These are phyloP conservation scores for Acropora tenuis DNA, from an alignment of 64 coral and sea anemone species.

Conservation along the genomic window DNA sequence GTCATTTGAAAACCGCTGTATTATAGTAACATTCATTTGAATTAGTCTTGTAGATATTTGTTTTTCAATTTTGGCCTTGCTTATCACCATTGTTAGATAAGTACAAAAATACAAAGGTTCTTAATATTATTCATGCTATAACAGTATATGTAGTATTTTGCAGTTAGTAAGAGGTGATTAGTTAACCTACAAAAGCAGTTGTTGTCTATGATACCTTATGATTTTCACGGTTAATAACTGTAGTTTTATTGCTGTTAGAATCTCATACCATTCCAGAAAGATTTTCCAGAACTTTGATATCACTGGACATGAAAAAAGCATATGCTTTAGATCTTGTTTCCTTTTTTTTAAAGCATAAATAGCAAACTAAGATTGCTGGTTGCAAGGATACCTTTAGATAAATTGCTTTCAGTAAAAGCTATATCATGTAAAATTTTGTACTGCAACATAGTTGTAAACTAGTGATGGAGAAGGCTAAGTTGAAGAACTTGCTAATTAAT, in stretches of 20 bases:
- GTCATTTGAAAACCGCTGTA: too few relatives aligned
- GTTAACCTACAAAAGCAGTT: too few relatives aligned
- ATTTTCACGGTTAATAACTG: neutral
- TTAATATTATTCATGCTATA: neutral
- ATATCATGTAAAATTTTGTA: neutral
- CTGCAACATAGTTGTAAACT: neutral
- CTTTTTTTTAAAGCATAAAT: neutral
- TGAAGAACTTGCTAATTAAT: neutral
- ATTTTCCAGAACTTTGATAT: neutral
- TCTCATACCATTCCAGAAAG: neutral
- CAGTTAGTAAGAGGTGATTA: too few relatives aligned
- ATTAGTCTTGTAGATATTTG: conserved; percentile 1
- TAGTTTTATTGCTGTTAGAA: neutral
- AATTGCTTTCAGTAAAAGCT: neutral
- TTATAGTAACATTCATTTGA: neutral
- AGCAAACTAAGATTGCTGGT: neutral
- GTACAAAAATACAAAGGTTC: neutral
- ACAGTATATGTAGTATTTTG: neutral
- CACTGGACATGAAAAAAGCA: neutral
- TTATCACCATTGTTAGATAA: neutral
- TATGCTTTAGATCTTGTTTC: neutral
- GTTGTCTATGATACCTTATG: too few relatives aligned
- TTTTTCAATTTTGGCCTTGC: neutral
- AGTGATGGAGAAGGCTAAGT: neutral
- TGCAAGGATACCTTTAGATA: neutral